Evolutionary conservation across 2,113 vertebrate genomes (phyloP), one percentile per base, ranked within the genome.

Genomic region (Aythya baeri): DNA sequence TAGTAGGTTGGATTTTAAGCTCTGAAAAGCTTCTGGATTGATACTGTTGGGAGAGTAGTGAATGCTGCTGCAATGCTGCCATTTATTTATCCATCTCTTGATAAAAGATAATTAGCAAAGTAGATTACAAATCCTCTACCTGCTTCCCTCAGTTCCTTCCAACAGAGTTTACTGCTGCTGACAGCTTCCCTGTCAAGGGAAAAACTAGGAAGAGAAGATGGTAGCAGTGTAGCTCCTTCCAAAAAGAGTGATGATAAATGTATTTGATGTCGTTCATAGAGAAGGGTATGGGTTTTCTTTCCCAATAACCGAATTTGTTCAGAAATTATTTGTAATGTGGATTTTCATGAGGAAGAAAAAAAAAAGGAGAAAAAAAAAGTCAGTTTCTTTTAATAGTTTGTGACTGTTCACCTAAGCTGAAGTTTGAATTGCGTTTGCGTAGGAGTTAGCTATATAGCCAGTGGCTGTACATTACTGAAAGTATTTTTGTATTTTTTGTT

Each of bases 291-390:
- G 6, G 5, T 76, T 75, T 84, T 32, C 32, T 62, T 79, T 80
- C 15, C 32, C 15, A 36, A 13, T 58, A 32, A 16, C 13, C 20
- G 38, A 6, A 34, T 71, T 72, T 82, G 16, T 62, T 73, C 65
- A 67, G 65, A 92, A 96, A 67, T 86, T 32, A 70, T 46, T 89
- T 96, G 68, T 77, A 96, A 88, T 58, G 46, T 91, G 91, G 75
- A 87, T 95, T n/a, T 87, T 92, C 58, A 94, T 65, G 6, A 26
- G 9, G 11, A n/a, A 62, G 38, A 34, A 36, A 38, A 36, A 59
- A 80, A 94, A 89, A 86, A 66, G 43, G 41, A 41, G 41, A 41
- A 41, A 74, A 49, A n/a, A 18, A 38, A 83, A 75, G 59, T 31
- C 0, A 1, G 11, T 58, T 41, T 18, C 8, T 54, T 67, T 23